Evolutionary conservation across 2,888 invertebrate genomes (phyloP).

Genomic region (Synanthedon myopaeformis): DNA sequence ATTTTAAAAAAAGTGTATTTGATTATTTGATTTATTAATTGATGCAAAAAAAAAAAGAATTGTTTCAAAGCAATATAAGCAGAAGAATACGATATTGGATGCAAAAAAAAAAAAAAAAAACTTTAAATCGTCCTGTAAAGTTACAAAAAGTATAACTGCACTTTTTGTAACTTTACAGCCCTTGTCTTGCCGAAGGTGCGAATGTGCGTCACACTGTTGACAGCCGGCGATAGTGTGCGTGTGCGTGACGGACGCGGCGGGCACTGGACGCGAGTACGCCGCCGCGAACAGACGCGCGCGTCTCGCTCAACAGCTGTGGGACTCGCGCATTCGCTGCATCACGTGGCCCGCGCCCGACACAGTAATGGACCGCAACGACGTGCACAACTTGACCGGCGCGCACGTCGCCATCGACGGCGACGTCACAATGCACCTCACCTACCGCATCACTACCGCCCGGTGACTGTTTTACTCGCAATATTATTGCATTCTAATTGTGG

Average conservation of each 20-base stretch:
- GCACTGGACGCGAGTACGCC: conserved; percentile 26
- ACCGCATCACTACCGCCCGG: conserved; percentile 10
- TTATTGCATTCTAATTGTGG: conserved; percentile 4
- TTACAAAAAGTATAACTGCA: no score
- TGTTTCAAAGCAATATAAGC: no score
- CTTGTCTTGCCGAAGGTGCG: no score
- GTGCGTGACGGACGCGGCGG: conserved; percentile 35
- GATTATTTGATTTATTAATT: no score
- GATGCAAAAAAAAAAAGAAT: no score
- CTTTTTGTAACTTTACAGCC: no score
- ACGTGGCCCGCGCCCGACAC: conserved; percentile 25
- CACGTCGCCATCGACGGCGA: conserved; percentile 27
- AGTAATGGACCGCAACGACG: neutral
- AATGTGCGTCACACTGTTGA: no score
- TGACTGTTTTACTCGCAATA: no score
- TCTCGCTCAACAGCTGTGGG: conserved; percentile 73
- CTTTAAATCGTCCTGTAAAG: no score
- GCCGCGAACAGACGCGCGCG: conserved; percentile 26
- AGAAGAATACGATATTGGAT: no score
- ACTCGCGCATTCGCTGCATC: conserved; percentile 69
- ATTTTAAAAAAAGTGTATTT: no score
- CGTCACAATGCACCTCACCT: conserved; percentile 22
- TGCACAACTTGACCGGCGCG: conserved; percentile 13
- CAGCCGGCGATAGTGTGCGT: conserved; percentile 38
- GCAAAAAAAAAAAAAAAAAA: no score